These are phyloP conservation scores for Nylanderia fulva DNA, from an alignment of 1,140 invertebrate species.

Conservation along the genomic window DNA sequence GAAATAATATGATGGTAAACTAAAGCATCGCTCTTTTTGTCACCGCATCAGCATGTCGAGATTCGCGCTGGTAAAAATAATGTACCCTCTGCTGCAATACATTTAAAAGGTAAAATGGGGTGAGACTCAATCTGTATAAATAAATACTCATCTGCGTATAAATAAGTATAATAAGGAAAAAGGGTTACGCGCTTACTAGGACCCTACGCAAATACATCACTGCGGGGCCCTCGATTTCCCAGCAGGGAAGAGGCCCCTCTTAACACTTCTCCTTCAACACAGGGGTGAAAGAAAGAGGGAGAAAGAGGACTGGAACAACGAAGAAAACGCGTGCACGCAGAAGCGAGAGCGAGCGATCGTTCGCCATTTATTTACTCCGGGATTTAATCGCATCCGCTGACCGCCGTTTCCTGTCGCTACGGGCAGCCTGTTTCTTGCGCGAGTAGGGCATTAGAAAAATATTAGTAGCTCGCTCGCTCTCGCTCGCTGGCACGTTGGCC, in stretches of 20 bases:
- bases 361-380: conserved; percentile 69
- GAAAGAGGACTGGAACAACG: not conserved
- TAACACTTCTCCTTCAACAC: conserved; percentile 36
- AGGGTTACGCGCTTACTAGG: conserved; percentile 36
- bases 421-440: conserved; percentile 51
- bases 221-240: conserved; percentile 56
- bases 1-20: not conserved
- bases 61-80: not conserved
- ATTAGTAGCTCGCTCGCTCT: conserved; percentile 12
- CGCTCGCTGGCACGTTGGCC: not conserved
- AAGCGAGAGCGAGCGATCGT: conserved; percentile 32
- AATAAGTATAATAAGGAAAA: conserved; percentile 24
- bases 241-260: conserved; percentile 52
- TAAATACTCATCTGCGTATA: no score
- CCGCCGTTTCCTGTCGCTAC: conserved; percentile 68
- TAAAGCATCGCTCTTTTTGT: not conserved
- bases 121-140: conserved; percentile 11
- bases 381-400: conserved; percentile 71
- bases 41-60: not conserved
- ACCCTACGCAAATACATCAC: conserved; percentile 53
- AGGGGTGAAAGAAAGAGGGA: not conserved
- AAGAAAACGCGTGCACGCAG: not conserved
- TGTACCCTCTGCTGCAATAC: not conserved
- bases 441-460: conserved; percentile 49
- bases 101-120: conserved; percentile 21